These are phyloP conservation scores for Thunnus albacares DNA, from an alignment of 2,797 vertebrate species.

Conservation along the genomic window DNA sequence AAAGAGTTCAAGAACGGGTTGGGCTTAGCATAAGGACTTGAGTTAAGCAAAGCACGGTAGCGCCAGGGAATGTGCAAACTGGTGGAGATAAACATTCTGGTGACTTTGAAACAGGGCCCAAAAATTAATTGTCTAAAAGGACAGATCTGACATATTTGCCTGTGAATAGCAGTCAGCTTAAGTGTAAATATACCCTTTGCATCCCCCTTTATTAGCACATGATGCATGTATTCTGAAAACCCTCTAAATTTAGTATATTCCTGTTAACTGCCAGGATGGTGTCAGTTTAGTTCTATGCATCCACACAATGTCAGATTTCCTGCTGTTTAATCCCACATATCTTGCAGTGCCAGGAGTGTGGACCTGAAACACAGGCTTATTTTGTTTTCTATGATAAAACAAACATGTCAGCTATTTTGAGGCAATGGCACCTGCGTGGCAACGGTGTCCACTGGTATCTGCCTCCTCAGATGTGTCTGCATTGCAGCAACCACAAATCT, in stretches of 20 bases:
- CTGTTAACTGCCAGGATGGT: not conserved
- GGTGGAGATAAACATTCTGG: slow-evolving; percentile 41
- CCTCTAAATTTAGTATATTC: slow-evolving; percentile 36
- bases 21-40: slow-evolving; percentile 27
- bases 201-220: slow-evolving; percentile 7
- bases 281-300: slow-evolving; percentile 11
- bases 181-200: slow-evolving; percentile 7
- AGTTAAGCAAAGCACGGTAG: slow-evolving; percentile 20
- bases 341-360: slow-evolving; percentile 31
- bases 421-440: slow-evolving; percentile 22
- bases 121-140: slow-evolving; percentile 18
- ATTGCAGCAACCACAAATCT: slow-evolving; percentile 72
- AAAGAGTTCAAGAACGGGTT: slow-evolving; percentile 35
- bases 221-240: slow-evolving; percentile 23
- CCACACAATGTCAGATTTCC: slow-evolving; percentile 28
- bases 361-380: slow-evolving; percentile 28
- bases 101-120: slow-evolving; percentile 31
- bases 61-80: slow-evolving; percentile 48
- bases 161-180: slow-evolving; percentile 5
- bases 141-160: slow-evolving; percentile 43
- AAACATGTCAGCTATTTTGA: slow-evolving; percentile 24
- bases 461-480: slow-evolving; percentile 61
- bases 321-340: slow-evolving; percentile 46
- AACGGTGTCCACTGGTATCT: slow-evolving; percentile 37
- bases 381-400: slow-evolving; percentile 9